Conservation (phyloP, 2,888 invertebrate species). For the Myathropa florea region DNA sequence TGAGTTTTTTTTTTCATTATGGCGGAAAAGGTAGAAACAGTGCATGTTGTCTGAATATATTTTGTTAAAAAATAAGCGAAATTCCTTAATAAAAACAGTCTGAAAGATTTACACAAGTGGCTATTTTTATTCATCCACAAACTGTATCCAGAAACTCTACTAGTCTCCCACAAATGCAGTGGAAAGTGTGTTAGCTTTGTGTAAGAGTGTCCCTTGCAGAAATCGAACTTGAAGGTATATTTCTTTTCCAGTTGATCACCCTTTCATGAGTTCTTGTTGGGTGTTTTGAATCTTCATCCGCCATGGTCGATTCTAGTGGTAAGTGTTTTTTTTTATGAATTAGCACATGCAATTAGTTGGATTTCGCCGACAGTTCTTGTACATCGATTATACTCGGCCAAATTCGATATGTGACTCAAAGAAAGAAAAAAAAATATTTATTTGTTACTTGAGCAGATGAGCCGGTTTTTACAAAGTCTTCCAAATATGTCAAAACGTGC, state of each 20-base stretch:
- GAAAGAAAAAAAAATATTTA: neutral
- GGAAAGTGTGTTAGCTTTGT: constrained; percentile 18
- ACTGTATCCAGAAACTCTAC: neutral
- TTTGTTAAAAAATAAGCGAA: constrained; percentile 38
- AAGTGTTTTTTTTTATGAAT: constrained; percentile 3
- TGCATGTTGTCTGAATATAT: constrained; percentile 49
- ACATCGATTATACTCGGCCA: constrained; percentile 33
- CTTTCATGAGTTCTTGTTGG: constrained; percentile 27
- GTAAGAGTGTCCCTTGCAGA: neutral
- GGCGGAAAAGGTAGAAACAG: constrained; percentile 57
- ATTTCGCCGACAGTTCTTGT: neutral
- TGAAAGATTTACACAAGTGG: neutral
- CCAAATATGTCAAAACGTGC: neutral
- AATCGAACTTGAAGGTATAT: constrained; percentile 21
- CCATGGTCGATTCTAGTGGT: constrained; percentile 46
- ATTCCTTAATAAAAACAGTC: neutral
- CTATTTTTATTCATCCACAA: neutral
- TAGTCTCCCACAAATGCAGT: constrained; percentile 15
- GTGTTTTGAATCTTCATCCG: constrained; percentile 11
- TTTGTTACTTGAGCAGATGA: neutral
- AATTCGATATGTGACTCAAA: neutral
- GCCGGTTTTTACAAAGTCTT: constrained; percentile 15
- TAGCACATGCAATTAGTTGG: neutral
- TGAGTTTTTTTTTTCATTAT: constrained; percentile 51
- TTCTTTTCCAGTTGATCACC: neutral